Evolutionary conservation across 2,113 vertebrate species (phyloP), one percentile per base, ranked within the genome.

Genomic region (Dipodomys ordii): DNA sequence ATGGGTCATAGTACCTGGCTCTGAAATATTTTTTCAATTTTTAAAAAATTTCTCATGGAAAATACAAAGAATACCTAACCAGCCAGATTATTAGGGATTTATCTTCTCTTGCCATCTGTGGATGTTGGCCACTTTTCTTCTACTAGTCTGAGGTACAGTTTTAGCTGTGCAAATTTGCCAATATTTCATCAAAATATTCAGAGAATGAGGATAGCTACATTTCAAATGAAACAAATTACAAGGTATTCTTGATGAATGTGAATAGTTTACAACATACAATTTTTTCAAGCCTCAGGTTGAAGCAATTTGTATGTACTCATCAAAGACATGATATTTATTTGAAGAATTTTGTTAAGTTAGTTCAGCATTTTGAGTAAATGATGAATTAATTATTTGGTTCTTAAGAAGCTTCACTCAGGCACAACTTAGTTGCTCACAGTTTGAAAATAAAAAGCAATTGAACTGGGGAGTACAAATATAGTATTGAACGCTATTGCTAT

Each of bases 361-460:
- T 84, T 90, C 53, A 93, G 93, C 84, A 27, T 89, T 90, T 91
- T 96, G 89, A 92, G 85, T 67, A 81, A 95, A 94, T 96, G 86
- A 90, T 90, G 92, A 95, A 95, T 96, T 97, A 97, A 96, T 97
- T 96, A 95, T 95, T 92, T 7, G 12, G 74, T 90, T 97, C 80
- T 95, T 4, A 0, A 87, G 81, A 97, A 96, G 85, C 95, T 93
- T 94, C 90, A 95, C 49, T 96, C 87, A 94, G 85, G 86, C 71
- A 65, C 81, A 68, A 80, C 88, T 87, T 78, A 95, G 81, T 90
- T 95, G 90, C 73, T 68, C 77, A 95, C 39, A 92, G 72, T 92
- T 93, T 88, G 92, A 96, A 97, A 96, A 96, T 95, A 95, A 96
- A 97, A 95, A 95, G 90, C 90, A 96, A 92, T 94, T 95, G 93